Conservation (phyloP, 2,113 vertebrate genomes). For the Sus scrofa region T2T-Sscrofa CM000830.6:97024501-97025000, state of each 20-base stretch:
- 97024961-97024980: constrained; percentile 52
- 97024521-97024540: constrained; percentile 57
- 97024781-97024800: neutral
- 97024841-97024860: constrained; percentile 32
- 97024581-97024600: constrained; percentile 62
- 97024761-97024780: neutral
- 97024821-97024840: constrained; percentile 57
- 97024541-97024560: constrained; percentile 62
- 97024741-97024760: constrained; percentile 28
- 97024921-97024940: constrained; percentile 44
- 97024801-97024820: neutral
- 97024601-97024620: constrained; percentile 47
- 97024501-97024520: constrained; percentile 60
- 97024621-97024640: neutral
- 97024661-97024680: neutral
- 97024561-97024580: constrained; percentile 67
- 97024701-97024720: constrained; percentile 44
- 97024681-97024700: constrained; percentile 43
- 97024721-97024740: constrained; percentile 31
- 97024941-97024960: constrained; percentile 2
- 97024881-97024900: neutral
- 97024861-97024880: constrained; percentile 10
- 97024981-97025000: constrained; percentile 42
- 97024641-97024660: neutral
- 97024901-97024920: neutral